Percentiles rank a stretch among this genome's conserved stretches.
Conservation (phyloP, 2,113 vertebrate species). For the Himantopus leucocephalus region DNA sequence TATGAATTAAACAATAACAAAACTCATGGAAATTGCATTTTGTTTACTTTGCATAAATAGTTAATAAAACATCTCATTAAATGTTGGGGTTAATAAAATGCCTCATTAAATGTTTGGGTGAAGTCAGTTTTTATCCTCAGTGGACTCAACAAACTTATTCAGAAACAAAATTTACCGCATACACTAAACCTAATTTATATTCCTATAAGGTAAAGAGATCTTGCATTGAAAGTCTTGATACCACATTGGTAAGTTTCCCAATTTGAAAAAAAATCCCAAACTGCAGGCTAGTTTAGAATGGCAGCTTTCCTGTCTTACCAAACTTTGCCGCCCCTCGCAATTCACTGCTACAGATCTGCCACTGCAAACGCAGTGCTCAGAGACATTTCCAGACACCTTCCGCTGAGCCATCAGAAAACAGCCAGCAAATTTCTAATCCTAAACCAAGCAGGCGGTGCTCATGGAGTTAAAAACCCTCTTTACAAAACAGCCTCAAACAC, state of each 20-base stretch:
- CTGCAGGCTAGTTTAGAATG: not conserved
- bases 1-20: conserved; percentile 5
- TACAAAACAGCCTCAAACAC: not conserved
- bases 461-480: not conserved
- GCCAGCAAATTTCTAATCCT: not conserved
- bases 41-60: not conserved
- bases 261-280: not conserved
- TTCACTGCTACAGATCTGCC: not conserved
- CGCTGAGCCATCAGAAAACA: not conserved
- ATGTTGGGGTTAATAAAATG: not conserved
- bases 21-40: not conserved
- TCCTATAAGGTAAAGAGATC: not conserved
- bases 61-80: conserved; percentile 18
- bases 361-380: not conserved
- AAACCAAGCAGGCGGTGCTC: not conserved
- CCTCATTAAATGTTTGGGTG: not conserved
- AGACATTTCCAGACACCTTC: not conserved
- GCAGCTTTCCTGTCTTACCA: not conserved
- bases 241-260: not conserved
- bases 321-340: not conserved
- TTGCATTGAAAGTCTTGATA: not conserved
- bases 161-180: not conserved
- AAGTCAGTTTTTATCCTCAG: not conserved
- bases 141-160: not conserved
- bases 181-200: not conserved